Percentiles rank a stretch among this genome's conserved stretches.
Conservation (phyloP, 1,140 invertebrate genomes). For the Elymnias hypermnestra region DNA sequence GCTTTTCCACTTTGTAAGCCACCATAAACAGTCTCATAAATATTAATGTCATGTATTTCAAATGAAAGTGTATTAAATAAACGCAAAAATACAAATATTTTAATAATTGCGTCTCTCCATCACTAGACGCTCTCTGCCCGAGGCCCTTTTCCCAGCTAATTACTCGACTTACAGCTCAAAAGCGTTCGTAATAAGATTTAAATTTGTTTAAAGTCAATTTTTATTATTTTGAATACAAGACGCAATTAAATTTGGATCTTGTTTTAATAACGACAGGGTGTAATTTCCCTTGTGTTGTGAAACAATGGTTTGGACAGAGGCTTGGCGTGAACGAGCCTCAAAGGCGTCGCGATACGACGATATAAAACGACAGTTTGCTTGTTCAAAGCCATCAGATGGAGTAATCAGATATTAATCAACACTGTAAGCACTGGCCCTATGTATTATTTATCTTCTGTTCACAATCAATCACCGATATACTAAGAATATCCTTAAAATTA, state of each 20-base stretch:
- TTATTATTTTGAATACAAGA: conserved; percentile 7
- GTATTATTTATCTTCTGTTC: too few relatives aligned
- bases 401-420: conserved; percentile 17
- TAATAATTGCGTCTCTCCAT: conserved; percentile 25
- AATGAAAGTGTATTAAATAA: conserved; percentile 5
- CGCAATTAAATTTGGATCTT: conserved; percentile 14
- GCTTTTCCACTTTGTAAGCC: background rate
- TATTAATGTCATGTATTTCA: background rate
- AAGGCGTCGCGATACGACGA: conserved; percentile 17
- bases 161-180: conserved; percentile 15
- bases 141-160: conserved; percentile 9
- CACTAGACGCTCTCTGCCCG: conserved; percentile 18
- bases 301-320: conserved; percentile 30
- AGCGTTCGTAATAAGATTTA: conserved; percentile 27
- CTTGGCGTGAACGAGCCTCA: conserved; percentile 13
- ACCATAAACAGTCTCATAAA: background rate
- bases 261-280: conserved; percentile 3
- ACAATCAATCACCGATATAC: too few relatives aligned
- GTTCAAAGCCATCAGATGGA: conserved; percentile 11
- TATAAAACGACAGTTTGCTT: conserved; percentile 17
- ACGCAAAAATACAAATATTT: conserved; percentile 19
- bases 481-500: too few relatives aligned
- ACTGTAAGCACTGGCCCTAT: too few relatives aligned
- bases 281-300: conserved; percentile 11
- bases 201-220: conserved; percentile 33